These are phyloP conservation scores for Amphiprion percula DNA, from an alignment of 2,113 vertebrate genomes.

Conservation along the genomic window DNA sequence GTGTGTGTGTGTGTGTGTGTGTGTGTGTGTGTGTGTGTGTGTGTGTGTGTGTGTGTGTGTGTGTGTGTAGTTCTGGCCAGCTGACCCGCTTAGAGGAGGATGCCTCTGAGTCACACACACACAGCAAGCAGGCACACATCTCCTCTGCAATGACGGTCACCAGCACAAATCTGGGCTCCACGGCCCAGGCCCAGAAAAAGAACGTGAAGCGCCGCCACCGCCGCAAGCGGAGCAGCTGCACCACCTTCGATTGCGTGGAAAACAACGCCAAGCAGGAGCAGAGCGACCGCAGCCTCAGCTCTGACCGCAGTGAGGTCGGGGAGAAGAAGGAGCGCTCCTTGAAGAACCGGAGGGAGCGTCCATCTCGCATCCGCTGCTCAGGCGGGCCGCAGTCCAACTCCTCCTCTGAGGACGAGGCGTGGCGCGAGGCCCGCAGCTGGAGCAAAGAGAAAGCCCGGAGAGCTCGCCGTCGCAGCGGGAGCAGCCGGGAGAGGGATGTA, in stretches of 20 bases:
- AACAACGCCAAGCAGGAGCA: conserved; percentile 67
- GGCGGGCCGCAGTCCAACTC: conserved; percentile 77
- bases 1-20: conserved; percentile 74
- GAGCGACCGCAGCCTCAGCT: conserved; percentile 67
- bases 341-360: conserved; percentile 72
- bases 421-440: conserved; percentile 88
- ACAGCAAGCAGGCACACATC: conserved; percentile 50
- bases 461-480: conserved; percentile 78
- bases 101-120: conserved; percentile 78
- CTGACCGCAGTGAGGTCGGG: conserved; percentile 58
- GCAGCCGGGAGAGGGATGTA: conserved; percentile 67
- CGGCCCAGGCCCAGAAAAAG: conserved; percentile 84
- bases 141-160: conserved; percentile 83
- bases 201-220: conserved; percentile 88
- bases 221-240: conserved; percentile 83
- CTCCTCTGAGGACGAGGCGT: conserved; percentile 85
- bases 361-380: conserved; percentile 71
- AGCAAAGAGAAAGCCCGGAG: conserved; percentile 87
- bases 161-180: conserved; percentile 71
- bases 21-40: conserved; percentile 74
- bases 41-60: conserved; percentile 81
- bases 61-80: conserved; percentile 84
- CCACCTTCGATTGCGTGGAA: conserved; percentile 75
- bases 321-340: conserved; percentile 70
- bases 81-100: conserved; percentile 89